Evolutionary conservation across 2,797 vertebrate species (phyloP).

Genomic region (Platyrinchus mystaceus): DNA sequence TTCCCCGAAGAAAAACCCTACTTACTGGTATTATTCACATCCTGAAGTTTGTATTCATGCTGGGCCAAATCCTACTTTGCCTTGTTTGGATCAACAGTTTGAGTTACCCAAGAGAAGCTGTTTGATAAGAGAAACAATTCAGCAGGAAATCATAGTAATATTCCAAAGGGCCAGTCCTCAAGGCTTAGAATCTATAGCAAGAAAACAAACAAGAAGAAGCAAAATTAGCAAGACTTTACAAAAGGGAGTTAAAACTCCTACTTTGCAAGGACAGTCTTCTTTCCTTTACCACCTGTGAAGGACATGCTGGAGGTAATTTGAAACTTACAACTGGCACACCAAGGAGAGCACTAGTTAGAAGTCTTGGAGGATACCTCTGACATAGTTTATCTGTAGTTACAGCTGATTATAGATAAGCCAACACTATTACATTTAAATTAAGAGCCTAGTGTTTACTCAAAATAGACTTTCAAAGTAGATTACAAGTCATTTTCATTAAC

Average conservation of each 20-base stretch:
- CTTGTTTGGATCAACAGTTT: not conserved
- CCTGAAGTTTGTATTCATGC: not conserved
- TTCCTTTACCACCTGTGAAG: not conserved
- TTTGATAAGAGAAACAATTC: not conserved
- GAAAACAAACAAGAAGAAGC: not conserved
- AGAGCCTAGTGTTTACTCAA: not conserved
- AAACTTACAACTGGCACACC: not conserved
- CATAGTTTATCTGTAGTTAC: not conserved
- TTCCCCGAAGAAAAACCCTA: not conserved
- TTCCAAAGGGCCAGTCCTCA: not conserved
- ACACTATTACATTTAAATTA: too few species aligned
- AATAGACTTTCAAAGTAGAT: not conserved
- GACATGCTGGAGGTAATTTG: not conserved
- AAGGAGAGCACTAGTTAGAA: not conserved
- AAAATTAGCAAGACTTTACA: not conserved
- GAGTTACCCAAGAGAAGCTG: not conserved
- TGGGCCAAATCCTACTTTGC: not conserved
- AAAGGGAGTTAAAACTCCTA: not conserved
- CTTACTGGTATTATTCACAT: not conserved
- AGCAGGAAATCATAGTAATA: not conserved
- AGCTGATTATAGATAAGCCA: not conserved
- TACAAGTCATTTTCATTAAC: not conserved
- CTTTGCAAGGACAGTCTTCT: not conserved
- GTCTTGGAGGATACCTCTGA: not conserved
- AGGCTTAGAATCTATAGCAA: not conserved